Base-by-base conservation (phyloP, 2,113 vertebrate genomes). In the Tychaedon coryphoeus region DNA sequence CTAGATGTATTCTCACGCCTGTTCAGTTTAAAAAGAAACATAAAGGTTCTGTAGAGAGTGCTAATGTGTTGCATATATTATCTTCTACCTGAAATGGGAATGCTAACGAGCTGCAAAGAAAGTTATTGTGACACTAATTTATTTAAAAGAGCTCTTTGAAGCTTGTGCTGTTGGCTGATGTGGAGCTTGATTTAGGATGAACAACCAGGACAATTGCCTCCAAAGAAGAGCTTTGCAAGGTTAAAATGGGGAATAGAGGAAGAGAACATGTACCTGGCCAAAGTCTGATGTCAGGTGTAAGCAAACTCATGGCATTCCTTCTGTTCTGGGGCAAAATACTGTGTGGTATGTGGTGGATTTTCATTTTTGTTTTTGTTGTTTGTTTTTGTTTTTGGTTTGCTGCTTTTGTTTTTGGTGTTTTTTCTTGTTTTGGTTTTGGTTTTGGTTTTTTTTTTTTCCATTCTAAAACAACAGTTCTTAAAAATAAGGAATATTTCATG, bases 31-130 rank as follows among this genome's bases (percentile, higher is more conserved):
- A 96, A 91, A 96, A 92, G 90, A 80, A 97, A 86, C 64, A 76
- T 83, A 69, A 92, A 88, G 58, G 42, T 57, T 83, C 84, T 94
- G 43, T 72, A 56, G 88, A 96, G 95, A 93, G 83, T 29, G 31
- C 75, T 96, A 97, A 96, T 96, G 94, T 50, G 88, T 82, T 95
- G 92, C 93, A 95, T 95, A 76, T 80, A 88, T 96, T 97, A 95
- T 93, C 90, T 91, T 92, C 81, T 83, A 96, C 96, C 92, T 96
- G 88, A 93, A 90, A 95, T 93, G 90, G 66, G 82, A 77, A 83
- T 80, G 92, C 53, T 84, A 72, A 61, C 16, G 15, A 84, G 89
- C 75, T 80, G 93, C 88, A 96, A 71, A 85, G 61, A 62, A 93
- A 54, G 66, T 47, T 87, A 92, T 81, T 92, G 83, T 76, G 43